Base-by-base conservation (phyloP, 2,113 vertebrate genomes). In the Grantiella picta region DNA sequence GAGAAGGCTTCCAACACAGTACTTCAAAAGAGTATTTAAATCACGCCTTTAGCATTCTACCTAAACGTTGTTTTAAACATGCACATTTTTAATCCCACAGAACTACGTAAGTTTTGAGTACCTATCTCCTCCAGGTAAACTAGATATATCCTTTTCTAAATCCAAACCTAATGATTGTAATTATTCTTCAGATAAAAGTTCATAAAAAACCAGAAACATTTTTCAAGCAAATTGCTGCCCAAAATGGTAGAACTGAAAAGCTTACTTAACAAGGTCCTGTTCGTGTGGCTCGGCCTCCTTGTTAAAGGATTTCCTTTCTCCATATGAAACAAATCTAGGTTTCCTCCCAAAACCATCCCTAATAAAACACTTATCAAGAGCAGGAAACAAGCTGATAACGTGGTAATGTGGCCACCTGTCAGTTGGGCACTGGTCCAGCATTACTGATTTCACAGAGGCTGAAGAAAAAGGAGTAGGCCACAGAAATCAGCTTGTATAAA, bases 301-400 rank as follows among this genome's bases (percentile, higher is more conserved):
- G 18, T 77, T n/a, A 81, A 73, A 93, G 44, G 31, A 90, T 85
- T 83, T 75, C 40, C 49, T 68, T 65, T 66, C 52, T 13, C 28
- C 1, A 1, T 38, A 66, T 86, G 79, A 78, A 94, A 80, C 6
- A 85, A 87, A 90, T 36, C 54, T 90, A 81, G 20, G 31, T 85
- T 90, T 91, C 44, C 35, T 93, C 81, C 38, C 54, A 66, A 86
- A 90, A 81, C 35, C 36, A 90, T 35, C 28, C 64, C 85, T 75
- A 92, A 95, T 83, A 68, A 94, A 94, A 94, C 85, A 95, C 93
- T 95, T 94, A 93, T 28, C 90, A 88, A 88, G 79, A 86, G 45
- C 27, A 96, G 52, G 68, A 94, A 96, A 89, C 3, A 17, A 80
- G 71, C 59, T 50, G 68, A 88, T 86, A 88, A 88, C 82, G 75